Base-by-base conservation (phyloP, 2,113 vertebrate species). In the Anarrhichthys ocellatus region DNA sequence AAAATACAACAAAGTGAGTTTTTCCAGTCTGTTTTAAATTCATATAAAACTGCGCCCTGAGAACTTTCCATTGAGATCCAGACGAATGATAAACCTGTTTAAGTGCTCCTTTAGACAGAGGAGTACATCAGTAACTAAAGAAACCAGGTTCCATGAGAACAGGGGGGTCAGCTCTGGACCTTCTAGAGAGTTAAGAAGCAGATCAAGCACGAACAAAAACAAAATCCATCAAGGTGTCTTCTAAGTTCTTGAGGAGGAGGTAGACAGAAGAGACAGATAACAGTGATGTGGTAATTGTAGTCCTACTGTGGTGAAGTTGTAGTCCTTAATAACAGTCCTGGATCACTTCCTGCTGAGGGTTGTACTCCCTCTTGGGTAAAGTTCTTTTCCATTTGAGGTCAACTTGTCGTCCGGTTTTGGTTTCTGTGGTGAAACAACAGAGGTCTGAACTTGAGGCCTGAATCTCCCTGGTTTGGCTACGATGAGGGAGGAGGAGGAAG, bases 261-360 rank as follows among this genome's bases (percentile, higher is more conserved):
- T 94, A 93, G 92, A 93, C 91, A 82, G 81, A 86, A 82, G 88
- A 93, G 88, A 93, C 83, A 40, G 80, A 59, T 86, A 92, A 93
- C 90, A 93, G 90, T 91, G 89, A 89, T 73, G 88, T 92, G 93
- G 93, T 89, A 80, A 18, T 84, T 84, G 86, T 83, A 89, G 90
- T 92, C 89, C 87, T 73, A 71, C 69, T 68, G 79, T 58, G 67
- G 88, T 71, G 65, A 81, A 80, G 58, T 27, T 89, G 84, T 76
- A 82, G 89, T 91, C 88, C 84, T 83, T 89, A 44, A 17, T 72
- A 88, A 88, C 82, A 87, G 80, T 91, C 86, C 81, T 75, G 81
- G 82, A 83, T 83, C 83, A 77, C 61, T 63, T 92, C 85, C 64
- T 82, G 82, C 73, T 80, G 88, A 91, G 90, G 84, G 89, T 74